Base-by-base conservation (phyloP, 1,140 invertebrate species). In the Eriosoma lanigerum region DNA sequence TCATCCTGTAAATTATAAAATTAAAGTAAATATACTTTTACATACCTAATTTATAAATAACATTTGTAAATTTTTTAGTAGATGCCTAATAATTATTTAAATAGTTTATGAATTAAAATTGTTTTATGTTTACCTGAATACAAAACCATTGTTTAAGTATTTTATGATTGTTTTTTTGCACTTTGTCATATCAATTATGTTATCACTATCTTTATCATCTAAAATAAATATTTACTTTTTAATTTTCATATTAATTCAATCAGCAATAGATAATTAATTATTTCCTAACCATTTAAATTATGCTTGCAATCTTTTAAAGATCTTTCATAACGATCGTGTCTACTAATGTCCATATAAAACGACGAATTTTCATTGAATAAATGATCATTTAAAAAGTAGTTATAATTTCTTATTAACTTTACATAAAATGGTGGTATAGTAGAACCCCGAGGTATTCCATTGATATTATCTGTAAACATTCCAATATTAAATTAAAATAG, bases 91-190 rank as follows among this genome's bases (percentile, higher is more conserved):
- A 38, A 38, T 38, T 38, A 60, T 29, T 26, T 29, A 17, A 26
- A 29, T 15, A 60, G 17, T 60, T 60, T 60, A n/a, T 62, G 19
- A 1, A 38, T 6, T 1, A 64, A 64, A 46, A n/a, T n/a, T n/a
- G 5, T 68, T 15, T 48, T 24, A 24, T 48, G 10, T 26, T 72
- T 52, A 90, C 89, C 89, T 90, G 12, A 91, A 86, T 81, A 87
- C 88, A 82, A 87, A 86, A 83, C 87, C 87, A 72, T 87, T 84
- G 80, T 86, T 85, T 85, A 88, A 87, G 81, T 85, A 84, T 68
- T 86, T 85, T 12, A 85, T 85, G 0, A 88, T 84, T 84, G 87
- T 48, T 38, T 81, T 64, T 70, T 82, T 82, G 24, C 82, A 21
- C 24, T 82, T 81, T 17, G 12, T 50, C 15, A 52, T 72, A 64